Evolutionary conservation across 2,113 vertebrate genomes (phyloP).

Genomic region (Mobula birostris): DNA sequence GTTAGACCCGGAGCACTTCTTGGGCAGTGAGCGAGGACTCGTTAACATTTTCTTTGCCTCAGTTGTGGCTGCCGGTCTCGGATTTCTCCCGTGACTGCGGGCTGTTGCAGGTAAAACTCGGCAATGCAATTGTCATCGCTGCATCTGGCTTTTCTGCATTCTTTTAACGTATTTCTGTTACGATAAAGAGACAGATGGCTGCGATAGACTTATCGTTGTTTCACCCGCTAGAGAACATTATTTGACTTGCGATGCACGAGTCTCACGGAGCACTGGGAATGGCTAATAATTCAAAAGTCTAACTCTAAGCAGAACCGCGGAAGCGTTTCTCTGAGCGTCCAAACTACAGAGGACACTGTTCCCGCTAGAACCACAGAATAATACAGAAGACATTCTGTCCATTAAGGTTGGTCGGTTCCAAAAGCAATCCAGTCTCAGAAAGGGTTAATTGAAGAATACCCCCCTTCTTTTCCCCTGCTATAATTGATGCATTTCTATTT

Average conservation of each 20-base stretch:
- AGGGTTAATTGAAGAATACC: not conserved
- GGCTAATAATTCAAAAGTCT: not conserved
- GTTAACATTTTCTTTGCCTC: not conserved
- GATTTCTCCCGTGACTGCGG: slow-evolving; percentile 3
- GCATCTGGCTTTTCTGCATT: not conserved
- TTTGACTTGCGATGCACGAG: not conserved
- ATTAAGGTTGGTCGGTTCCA: not conserved
- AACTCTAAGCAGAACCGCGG: not conserved
- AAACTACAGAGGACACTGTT: not conserved
- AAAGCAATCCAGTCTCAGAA: not conserved
- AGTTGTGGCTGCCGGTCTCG: not conserved
- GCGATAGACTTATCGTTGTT: not conserved
- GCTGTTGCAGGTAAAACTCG: slow-evolving; percentile 31
- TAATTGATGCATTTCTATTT: no score
- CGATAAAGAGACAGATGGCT: no score
- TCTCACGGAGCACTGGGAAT: not conserved
- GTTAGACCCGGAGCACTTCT: not conserved
- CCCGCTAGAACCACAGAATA: not conserved
- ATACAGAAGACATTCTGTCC: not conserved
- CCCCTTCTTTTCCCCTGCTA: not conserved
- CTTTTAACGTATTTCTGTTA: not conserved
- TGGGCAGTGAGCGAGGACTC: not conserved
- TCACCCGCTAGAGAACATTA: not conserved
- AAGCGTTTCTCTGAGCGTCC: not conserved
- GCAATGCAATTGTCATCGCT: not conserved